A percentile compares a stretch with the other conserved stretches of the same genome.
These are phyloP conservation scores for Clistopyga incitator DNA, from an alignment of 2,888 invertebrate genomes.

Conservation along the genomic window DNA sequence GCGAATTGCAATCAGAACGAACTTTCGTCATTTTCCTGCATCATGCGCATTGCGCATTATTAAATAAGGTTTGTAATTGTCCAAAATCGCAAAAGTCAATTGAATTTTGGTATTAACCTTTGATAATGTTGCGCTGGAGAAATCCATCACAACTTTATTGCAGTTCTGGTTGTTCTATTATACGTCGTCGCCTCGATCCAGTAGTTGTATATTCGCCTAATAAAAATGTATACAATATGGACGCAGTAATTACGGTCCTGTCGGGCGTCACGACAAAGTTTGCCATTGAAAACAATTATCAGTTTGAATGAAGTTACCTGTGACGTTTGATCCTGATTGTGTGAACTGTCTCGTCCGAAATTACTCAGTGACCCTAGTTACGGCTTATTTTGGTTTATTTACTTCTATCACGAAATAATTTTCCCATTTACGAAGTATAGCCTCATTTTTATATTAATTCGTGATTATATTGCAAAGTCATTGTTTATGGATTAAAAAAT, in stretches of 20 bases:
- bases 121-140: conserved; percentile 12
- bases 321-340: too few relatives aligned
- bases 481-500: too few relatives aligned
- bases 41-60: not conserved
- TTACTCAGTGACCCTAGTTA: too few relatives aligned
- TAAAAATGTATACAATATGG: not conserved
- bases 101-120: not conserved
- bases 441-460: too few relatives aligned
- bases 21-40: not conserved
- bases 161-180: not conserved
- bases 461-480: too few relatives aligned
- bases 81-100: not conserved
- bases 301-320: too few relatives aligned
- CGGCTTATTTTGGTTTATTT: too few relatives aligned
- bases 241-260: not conserved
- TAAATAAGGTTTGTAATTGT: not conserved
- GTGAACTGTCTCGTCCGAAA: too few relatives aligned
- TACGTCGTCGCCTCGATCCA: not conserved
- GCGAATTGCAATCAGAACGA: not conserved
- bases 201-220: not conserved
- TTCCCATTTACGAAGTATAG: too few relatives aligned
- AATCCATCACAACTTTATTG: not conserved
- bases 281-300: not conserved
- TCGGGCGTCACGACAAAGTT: not conserved
- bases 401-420: too few relatives aligned